These are phyloP conservation scores for Liposcelis brunnea DNA, from an alignment of 2,888 invertebrate species.

Conservation along the genomic window DNA sequence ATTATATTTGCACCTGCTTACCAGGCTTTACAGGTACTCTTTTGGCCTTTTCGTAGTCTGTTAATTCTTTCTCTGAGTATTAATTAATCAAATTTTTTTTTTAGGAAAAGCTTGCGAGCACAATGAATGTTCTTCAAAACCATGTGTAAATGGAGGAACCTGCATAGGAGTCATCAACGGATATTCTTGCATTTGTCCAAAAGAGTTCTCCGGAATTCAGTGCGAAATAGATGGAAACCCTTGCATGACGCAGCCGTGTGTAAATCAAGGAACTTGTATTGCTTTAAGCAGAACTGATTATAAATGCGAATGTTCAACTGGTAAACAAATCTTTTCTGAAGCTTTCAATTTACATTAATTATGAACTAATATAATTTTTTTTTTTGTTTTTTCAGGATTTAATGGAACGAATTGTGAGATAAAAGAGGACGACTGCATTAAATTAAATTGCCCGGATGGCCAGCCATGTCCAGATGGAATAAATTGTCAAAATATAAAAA, in stretches of 20 bases:
- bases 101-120: slow-evolving; percentile 1
- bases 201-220: slow-evolving; percentile 25
- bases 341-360: neutral
- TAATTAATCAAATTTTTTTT: neutral
- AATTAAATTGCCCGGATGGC: no score
- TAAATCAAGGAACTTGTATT: slow-evolving; percentile 43
- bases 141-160: slow-evolving; percentile 30
- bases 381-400: slow-evolving; percentile 29
- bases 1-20: slow-evolving; percentile 81
- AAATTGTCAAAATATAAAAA: slow-evolving; percentile 25
- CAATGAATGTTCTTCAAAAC: slow-evolving; percentile 2
- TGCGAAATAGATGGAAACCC: slow-evolving; percentile 22
- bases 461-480: slow-evolving; percentile 33
- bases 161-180: slow-evolving; percentile 25
- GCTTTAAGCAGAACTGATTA: slow-evolving; percentile 30
- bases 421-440: slow-evolving; percentile 49
- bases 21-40: slow-evolving; percentile 59
- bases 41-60: neutral
- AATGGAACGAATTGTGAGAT: slow-evolving; percentile 45
- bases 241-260: neutral
- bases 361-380: slow-evolving; percentile 8
- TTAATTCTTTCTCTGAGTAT: no score
- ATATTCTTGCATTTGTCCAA: slow-evolving; percentile 22
- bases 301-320: slow-evolving; percentile 43
- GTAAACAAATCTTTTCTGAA: neutral